Evolutionary conservation across 2,797 vertebrate species (phyloP), one percentile per base, ranked within the genome.

Genomic region (Acrossocheilus wenchowensis): DNA sequence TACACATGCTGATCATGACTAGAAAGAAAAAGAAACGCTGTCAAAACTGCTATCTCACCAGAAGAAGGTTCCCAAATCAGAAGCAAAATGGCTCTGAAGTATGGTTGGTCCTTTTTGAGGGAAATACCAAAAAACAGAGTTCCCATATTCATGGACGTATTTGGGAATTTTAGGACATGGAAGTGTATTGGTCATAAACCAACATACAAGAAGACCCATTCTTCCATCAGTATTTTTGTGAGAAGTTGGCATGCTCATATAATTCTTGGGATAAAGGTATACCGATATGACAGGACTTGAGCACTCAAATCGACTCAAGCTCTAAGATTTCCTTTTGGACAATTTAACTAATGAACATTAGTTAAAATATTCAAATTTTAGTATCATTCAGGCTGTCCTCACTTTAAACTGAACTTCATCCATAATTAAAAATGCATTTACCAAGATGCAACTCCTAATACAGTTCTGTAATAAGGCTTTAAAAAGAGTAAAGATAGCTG

Each of bases 381-480:
- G 2, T 6, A 23, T 77, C 19, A 36, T 39, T 36, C 8, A 60
- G 75, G 4, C 12, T 41, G 23, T 64, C 6, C 41, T 45, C 43
- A 36, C 14, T 75, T 21, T 15, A 39, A 8, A 36, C 41, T 43
- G 26, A n/a, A 34, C 48, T 75, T 66, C 21, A 83, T 83, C 11
- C 52, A 52, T 77, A 77, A 50, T 75, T 75, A 8, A 83, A 64
- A 52, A 52, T 41, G 48, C 10, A 54, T 57, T 78, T 75, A 50
- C 39, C 54, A 77, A 48, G 9, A 26, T 21, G 30, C 9, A 78
- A 54, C 78, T 66, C 19, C 64, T 43, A 84, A 78, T 9, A 52
- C n/a, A 43, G 36, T n/a, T 17, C 23, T 84, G 23, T 39, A 43
- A 62, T 66, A n/a, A n/a, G 57, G 30, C 36, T 45, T 15, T 3